Percentiles rank a stretch among this genome's conserved stretches.
These are phyloP conservation scores for Poliocrania exsul DNA, from an alignment of 2,797 vertebrate species.

Conservation along the genomic window DNA sequence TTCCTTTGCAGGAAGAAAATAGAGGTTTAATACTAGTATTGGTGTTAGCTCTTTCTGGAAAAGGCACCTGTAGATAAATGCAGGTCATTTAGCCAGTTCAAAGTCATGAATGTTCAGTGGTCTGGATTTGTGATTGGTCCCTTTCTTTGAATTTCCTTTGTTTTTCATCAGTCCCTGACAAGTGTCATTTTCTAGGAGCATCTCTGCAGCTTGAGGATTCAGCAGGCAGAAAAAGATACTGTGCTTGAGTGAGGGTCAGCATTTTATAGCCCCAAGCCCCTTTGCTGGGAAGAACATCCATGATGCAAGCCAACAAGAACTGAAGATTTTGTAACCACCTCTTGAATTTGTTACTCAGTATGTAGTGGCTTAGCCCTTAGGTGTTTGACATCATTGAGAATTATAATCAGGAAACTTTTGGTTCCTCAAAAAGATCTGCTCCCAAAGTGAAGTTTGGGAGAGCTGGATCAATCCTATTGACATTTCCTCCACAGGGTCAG, in stretches of 20 bases:
- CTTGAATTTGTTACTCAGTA: neutral
- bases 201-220: neutral
- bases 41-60: neutral
- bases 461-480: neutral
- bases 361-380: neutral
- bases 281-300: neutral
- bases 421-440: neutral
- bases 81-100: neutral
- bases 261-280: neutral
- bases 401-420: neutral
- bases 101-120: accelerated
- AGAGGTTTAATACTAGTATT: neutral
- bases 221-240: neutral
- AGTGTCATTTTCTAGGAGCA: neutral
- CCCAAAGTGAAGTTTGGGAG: neutral
- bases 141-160: neutral
- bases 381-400: neutral
- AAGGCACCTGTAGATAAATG: neutral
- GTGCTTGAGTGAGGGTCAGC: neutral
- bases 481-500: neutral
- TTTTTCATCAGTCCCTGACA: neutral
- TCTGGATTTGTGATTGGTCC: neutral
- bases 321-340: neutral
- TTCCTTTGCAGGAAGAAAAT: neutral
- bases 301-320: neutral